A percentile compares a stretch with the other conserved stretches of the same genome.
Conservation (phyloP, 2,113 vertebrate genomes). For the Lampris megalopsis region DNA sequence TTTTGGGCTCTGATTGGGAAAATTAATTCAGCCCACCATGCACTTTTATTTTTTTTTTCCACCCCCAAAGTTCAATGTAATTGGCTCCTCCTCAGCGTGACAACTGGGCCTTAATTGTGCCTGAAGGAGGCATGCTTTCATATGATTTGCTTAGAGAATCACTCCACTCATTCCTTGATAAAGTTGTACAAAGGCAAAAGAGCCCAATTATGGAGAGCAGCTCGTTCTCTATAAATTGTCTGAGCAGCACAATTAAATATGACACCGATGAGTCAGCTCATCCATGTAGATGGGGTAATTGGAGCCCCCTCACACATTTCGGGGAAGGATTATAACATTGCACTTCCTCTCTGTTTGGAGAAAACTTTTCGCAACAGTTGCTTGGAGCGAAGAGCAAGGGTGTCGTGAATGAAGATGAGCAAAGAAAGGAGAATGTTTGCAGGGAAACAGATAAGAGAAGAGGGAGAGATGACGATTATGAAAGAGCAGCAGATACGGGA, state of each 20-base stretch:
- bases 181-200: conserved; percentile 23
- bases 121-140: conserved; percentile 23
- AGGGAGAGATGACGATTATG: neutral
- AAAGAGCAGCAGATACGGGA: neutral
- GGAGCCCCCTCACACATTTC: neutral
- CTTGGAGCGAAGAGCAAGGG: neutral
- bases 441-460: neutral
- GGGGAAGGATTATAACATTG: conserved; percentile 8
- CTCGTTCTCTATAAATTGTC: conserved; percentile 13
- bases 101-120: conserved; percentile 22
- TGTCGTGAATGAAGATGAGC: too few relatives aligned
- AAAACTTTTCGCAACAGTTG: neutral
- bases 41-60: too few relatives aligned
- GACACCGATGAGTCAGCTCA: conserved; percentile 7
- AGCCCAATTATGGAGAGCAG: conserved; percentile 31
- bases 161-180: conserved; percentile 10
- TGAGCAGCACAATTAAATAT: conserved; percentile 20
- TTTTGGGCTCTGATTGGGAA: neutral
- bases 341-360: neutral
- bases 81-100: conserved; percentile 12
- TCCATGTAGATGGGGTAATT: neutral
- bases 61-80: neutral
- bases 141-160: conserved; percentile 9
- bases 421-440: neutral
- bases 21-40: neutral